These are phyloP conservation scores for Syrrhaptes paradoxus DNA, from an alignment of 2,113 vertebrate species.

Conservation along the genomic window DNA sequence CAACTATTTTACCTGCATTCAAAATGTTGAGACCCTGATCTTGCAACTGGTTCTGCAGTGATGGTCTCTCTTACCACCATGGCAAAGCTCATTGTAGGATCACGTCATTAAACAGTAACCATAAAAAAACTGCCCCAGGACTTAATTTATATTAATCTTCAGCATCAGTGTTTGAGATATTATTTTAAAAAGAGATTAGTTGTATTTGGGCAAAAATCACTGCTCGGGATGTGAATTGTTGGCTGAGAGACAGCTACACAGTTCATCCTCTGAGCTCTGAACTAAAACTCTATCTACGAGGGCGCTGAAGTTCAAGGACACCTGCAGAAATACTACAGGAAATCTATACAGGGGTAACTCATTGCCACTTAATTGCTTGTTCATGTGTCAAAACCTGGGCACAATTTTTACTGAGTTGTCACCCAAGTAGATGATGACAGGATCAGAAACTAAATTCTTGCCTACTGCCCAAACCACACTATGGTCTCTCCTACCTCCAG, in stretches of 20 bases:
- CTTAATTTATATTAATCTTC: background rate
- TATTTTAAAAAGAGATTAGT: background rate
- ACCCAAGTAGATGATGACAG: background rate
- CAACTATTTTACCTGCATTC: background rate
- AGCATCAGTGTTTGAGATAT: background rate
- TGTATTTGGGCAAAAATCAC: background rate
- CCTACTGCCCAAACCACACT: background rate
- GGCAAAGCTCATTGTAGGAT: background rate
- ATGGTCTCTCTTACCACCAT: background rate
- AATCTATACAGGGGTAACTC: background rate
- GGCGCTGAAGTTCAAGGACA: background rate
- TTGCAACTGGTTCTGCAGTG: background rate
- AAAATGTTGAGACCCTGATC: background rate
- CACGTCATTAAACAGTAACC: background rate
- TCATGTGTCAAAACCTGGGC: background rate
- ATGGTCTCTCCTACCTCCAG: background rate
- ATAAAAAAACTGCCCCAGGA: background rate
- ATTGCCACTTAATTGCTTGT: background rate
- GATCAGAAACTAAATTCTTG: background rate
- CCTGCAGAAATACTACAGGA: background rate
- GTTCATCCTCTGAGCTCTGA: background rate
- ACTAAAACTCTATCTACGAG: background rate
- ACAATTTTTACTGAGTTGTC: background rate
- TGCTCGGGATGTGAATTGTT: background rate
- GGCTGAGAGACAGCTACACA: background rate